Base-by-base conservation (phyloP, 2,888 invertebrate genomes). In the Chirona hameri region DNA sequence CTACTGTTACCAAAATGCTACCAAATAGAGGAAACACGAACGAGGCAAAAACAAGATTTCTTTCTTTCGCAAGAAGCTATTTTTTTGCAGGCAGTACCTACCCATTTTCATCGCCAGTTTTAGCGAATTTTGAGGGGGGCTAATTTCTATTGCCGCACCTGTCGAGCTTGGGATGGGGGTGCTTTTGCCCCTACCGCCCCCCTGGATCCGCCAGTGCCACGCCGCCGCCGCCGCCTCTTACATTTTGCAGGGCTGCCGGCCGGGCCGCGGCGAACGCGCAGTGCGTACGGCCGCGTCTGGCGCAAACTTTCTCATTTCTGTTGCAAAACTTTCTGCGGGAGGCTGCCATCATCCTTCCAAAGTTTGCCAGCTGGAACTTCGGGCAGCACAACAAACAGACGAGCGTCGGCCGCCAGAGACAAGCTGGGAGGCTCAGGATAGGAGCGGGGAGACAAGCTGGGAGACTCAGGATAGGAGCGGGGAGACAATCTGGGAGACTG, bases 241-340 rank as follows among this genome's bases (percentile, higher is more conserved):
- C 65, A 65, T 65, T 65, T 65, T 65, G 65, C 65, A 65, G 65
- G 10, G 27, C 65, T n/a, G 29, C 72, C 31, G 31, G 31, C 18
- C 14, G 3, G 72, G 14, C 15, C 27, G 72, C 69, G 18, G 14
- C 31, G 31, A 15, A 31, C 29, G 72, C 46, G 76, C 46, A 27
- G 24, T 76, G 76, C 76, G 76, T 46, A 76, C 24, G 21, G 46
- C 46, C 76, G 76, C 76, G 39, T 24, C 46, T 3, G 21, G 24
- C 46, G 18, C 72, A 15, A 76, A 76, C 76, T 76, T 76, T 76
- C 76, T 76, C 76, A 76, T 76, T 76, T 76, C 76, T 46, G 76
- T 39, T 21, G 76, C 46, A 46, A 76, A 39, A 39, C 21, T 46
- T 46, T 76, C 46, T 46, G 39, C 46, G 76, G 31, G 76, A 46